Evolutionary conservation across 2,113 vertebrate genomes (phyloP).

Genomic region (Heteronetta atricapilla): DNA sequence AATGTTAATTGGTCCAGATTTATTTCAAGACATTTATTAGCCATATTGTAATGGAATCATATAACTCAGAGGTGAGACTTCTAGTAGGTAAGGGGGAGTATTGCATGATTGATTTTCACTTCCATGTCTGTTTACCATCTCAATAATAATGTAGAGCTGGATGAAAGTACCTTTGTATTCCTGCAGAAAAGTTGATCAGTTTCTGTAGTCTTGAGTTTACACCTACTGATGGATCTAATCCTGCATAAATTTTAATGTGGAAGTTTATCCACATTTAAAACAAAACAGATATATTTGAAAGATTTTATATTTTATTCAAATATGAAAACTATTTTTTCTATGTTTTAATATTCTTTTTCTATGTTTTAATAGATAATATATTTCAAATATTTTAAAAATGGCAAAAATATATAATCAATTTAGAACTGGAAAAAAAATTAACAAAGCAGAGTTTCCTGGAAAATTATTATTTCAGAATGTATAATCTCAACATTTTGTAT

Average conservation of each 20-base stretch:
- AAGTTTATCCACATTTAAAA: not conserved
- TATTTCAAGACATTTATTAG: not conserved
- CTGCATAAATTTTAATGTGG: not conserved
- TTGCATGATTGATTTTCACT: not conserved
- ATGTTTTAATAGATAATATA: not conserved
- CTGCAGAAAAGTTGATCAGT: not conserved
- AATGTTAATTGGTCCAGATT: not conserved
- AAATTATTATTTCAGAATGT: not conserved
- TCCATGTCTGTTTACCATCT: not conserved
- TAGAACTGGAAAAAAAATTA: not conserved
- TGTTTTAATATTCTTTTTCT: not conserved
- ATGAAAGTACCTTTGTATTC: not conserved
- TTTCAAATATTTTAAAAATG: not conserved
- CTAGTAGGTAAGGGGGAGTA: not conserved
- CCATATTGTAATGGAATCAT: not conserved
- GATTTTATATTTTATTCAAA: not conserved
- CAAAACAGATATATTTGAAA: too few species aligned
- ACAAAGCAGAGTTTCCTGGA: not conserved
- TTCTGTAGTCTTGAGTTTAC: not conserved
- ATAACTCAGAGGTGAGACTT: not conserved
- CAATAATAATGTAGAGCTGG: not conserved
- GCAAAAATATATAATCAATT: not conserved
- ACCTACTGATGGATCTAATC: not conserved
- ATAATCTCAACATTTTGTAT: not conserved
- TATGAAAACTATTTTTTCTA: rapidly evolving